Evolutionary conservation across 2,888 invertebrate species (phyloP).

Genomic region (Thalpophila matura): DNA sequence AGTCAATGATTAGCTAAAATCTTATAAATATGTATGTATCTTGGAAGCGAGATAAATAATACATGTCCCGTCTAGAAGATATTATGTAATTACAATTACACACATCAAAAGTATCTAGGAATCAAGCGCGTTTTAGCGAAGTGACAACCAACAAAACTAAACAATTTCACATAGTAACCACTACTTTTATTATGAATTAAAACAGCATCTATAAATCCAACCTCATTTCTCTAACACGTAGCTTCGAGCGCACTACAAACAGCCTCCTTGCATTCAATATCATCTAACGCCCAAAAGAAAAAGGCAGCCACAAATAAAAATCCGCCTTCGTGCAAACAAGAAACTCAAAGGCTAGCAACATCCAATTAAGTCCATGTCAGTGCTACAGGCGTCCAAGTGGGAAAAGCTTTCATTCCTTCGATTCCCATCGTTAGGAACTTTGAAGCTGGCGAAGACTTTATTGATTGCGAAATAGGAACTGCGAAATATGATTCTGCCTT

Average conservation of each 20-base stretch:
- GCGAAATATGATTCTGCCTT: constrained; percentile 2
- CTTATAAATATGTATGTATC: constrained; percentile 30
- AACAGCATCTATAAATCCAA: constrained; percentile 14
- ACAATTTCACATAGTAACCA: not conserved
- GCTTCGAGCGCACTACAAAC: constrained; percentile 18
- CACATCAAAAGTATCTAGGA: too few species aligned
- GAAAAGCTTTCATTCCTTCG: constrained; percentile 48
- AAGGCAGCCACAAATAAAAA: constrained; percentile 26
- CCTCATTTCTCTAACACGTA: constrained; percentile 9
- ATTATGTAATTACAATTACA: too few species aligned
- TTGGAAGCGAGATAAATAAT: constrained; percentile 30
- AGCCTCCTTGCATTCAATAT: constrained; percentile 31
- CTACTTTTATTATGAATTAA: not conserved
- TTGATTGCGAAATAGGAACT: constrained; percentile 37
- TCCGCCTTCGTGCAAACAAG: constrained; percentile 45
- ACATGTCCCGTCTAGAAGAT: constrained; percentile 31
- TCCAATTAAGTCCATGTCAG: constrained; percentile 58
- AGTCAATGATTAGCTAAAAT: constrained; percentile 40
- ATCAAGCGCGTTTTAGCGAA: too few species aligned
- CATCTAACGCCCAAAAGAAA: constrained; percentile 24
- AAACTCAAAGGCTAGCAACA: constrained; percentile 47
- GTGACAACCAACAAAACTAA: not conserved
- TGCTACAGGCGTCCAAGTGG: constrained; percentile 41
- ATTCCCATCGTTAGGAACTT: constrained; percentile 35
- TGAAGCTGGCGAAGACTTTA: constrained; percentile 35